Conservation (phyloP, 2,113 vertebrate species). For the Tyrannus savana region DNA sequence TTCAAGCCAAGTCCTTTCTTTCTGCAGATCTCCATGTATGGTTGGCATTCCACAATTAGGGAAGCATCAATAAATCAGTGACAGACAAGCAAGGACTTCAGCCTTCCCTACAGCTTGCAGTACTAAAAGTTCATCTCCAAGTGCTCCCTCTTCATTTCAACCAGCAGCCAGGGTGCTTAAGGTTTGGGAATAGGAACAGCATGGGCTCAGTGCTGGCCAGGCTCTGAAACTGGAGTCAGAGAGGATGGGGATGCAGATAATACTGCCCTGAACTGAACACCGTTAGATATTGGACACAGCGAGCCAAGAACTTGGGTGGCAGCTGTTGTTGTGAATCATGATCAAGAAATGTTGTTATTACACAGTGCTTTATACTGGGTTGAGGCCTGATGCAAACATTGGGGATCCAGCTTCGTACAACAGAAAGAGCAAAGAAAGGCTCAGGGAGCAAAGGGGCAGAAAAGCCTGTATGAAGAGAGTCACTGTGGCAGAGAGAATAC, state of each 20-base stretch:
- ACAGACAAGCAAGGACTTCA: background rate
- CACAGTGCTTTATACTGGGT: background rate
- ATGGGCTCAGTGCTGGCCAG: background rate
- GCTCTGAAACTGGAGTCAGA: background rate
- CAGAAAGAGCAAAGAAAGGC: background rate
- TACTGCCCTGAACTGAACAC: background rate
- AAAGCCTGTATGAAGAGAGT: background rate
- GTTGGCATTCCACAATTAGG: slow-evolving; percentile 42
- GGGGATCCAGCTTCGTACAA: background rate
- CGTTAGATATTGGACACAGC: background rate
- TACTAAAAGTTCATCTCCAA: slow-evolving; percentile 40
- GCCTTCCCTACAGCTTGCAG: background rate
- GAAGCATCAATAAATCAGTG: slow-evolving; percentile 50
- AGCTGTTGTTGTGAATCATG: slow-evolving; percentile 49
- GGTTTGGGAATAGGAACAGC: background rate
- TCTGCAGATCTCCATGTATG: slow-evolving; percentile 55
- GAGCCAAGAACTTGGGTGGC: slow-evolving; percentile 63
- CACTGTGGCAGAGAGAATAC: background rate
- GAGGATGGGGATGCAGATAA: background rate
- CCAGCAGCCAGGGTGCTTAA: background rate
- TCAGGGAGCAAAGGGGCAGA: background rate
- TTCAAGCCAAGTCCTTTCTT: slow-evolving; percentile 44
- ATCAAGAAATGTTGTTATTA: slow-evolving; percentile 55
- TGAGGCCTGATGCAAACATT: background rate
- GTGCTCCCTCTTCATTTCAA: slow-evolving; percentile 23